Evolutionary conservation across 2,113 vertebrate species (phyloP).

Genomic region (Mobula hypostoma): DNA sequence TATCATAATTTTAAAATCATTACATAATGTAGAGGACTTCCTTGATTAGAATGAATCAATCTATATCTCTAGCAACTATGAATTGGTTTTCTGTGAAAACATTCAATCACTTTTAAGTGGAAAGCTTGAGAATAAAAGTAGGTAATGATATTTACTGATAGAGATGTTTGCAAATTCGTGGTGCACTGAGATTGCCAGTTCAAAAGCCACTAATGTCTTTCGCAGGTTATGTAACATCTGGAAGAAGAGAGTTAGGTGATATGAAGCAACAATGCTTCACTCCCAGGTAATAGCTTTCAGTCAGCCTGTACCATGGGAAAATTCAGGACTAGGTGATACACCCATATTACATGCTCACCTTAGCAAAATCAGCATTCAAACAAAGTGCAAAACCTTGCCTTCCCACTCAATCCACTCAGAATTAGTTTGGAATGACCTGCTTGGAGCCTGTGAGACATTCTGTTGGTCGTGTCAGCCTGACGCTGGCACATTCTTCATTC

Average conservation of each 20-base stretch:
- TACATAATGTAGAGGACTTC: not conserved
- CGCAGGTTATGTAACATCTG: not conserved
- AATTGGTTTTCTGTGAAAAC: not conserved
- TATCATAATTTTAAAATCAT: not conserved
- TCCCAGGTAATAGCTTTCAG: not conserved
- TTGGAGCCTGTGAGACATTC: no score
- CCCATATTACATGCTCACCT: not conserved
- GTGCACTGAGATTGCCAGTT: not conserved
- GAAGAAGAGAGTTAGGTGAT: not conserved
- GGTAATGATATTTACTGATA: not conserved
- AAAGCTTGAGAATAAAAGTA: not conserved
- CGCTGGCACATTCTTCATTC: no score
- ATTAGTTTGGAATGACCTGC: no score
- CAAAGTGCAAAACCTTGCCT: not conserved
- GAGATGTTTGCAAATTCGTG: not conserved
- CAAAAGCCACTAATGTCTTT: not conserved
- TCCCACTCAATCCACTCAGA: no score
- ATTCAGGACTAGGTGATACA: not conserved
- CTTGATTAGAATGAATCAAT: not conserved
- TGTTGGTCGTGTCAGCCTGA: no score
- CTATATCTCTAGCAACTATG: not conserved
- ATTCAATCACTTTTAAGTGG: not conserved
- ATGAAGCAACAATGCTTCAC: not conserved
- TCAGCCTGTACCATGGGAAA: not conserved
- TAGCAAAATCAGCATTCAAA: not conserved